phyloP scores from a whole-genome alignment of 2,113 vertebrate species.

The Melanostigma gelatinosum region DNA sequence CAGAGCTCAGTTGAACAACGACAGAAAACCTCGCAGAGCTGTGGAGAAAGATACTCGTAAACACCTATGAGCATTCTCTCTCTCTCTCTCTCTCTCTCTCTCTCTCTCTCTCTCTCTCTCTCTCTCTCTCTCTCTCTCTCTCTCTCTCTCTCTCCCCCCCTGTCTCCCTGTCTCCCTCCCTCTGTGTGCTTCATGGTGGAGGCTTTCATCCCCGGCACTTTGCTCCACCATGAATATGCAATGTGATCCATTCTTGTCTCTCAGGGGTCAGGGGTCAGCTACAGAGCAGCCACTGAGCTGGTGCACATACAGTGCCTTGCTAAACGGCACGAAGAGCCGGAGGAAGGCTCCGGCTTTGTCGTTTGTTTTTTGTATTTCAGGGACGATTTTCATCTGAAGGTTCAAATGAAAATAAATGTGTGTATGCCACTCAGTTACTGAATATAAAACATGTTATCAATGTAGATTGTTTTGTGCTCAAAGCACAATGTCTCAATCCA shows the following conservation, averaged over 20 bases:
- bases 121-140: not conserved
- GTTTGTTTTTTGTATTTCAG: too few species aligned
- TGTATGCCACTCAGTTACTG: not conserved
- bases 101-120: slow-evolving; percentile 6
- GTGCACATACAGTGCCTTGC: not conserved
- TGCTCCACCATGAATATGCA: slow-evolving; percentile 52
- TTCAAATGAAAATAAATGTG: not conserved
- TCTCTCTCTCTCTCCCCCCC: slow-evolving; percentile 6
- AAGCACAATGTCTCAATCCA: too few species aligned
- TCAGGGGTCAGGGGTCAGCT: slow-evolving; percentile 18
- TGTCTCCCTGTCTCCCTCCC: too few species aligned
- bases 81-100: slow-evolving; percentile 21
- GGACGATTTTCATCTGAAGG: too few species aligned
- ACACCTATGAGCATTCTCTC: slow-evolving; percentile 40
- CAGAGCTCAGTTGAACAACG: slow-evolving; percentile 20
- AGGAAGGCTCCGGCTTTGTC: not conserved
- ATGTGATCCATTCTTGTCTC: slow-evolving; percentile 51
- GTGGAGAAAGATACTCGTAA: slow-evolving; percentile 21
- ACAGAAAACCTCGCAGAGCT: slow-evolving; percentile 24
- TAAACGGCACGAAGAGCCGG: not conserved
- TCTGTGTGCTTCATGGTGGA: not conserved
- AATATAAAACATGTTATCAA: not conserved
- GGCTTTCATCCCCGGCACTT: slow-evolving; percentile 37
- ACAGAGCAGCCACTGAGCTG: slow-evolving; percentile 1
- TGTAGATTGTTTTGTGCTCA: too few species aligned